Base-by-base conservation (phyloP, 2,888 invertebrate genomes). In the Pyrrhosoma nymphula region DNA sequence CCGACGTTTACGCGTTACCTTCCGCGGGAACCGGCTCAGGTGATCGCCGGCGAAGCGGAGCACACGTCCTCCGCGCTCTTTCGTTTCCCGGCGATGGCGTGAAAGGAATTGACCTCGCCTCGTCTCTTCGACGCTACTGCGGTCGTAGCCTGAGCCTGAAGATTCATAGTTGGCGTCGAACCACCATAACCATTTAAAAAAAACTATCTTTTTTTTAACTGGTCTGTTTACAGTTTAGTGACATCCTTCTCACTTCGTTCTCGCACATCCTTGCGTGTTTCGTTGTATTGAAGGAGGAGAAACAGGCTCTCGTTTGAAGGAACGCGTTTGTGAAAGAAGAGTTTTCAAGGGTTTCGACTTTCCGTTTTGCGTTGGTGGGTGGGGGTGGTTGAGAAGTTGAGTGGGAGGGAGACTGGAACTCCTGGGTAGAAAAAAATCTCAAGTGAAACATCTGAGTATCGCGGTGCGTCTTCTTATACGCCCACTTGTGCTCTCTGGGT, bases 1-100 rank as follows among this genome's bases (percentile, higher is more conserved):
- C 93, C 93, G 93, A 93, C 47, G 69, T 47, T 93, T 63, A 69
- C 93, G 93, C 93, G 93, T 75, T 69, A 75, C 69, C 69, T 93
- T 14, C 93, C 39, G 39, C 93, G 93, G 93, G 39, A 55, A 69
- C 69, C 93, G 93, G 47, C 69, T 26, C 60, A 93, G 93, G 93
- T 75, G 93, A 93, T 69, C 93, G 93, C 93, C 93, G 93, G 16
- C 47, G 69, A 35, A 93, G 35, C 69, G 93, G 93, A 93, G 39
- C 93, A 35, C 69, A 93, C 93, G 69, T 35, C 47, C 20, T 69
- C 75, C 69, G 89, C 47, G 55, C n/a, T 56, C 55, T 39, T 88
- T 88, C 23, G 26, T 14, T 56, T 69, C 26, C 82, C 26, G 47
- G 47, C 47, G 47, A 4, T 82, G 16, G 82, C 82, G 82, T 10